A percentile compares a stretch with the other conserved stretches of the same genome.
These are phyloP conservation scores for Rhombomys opimus DNA, from an alignment of 2,113 vertebrate species.

Conservation along the genomic window DNA sequence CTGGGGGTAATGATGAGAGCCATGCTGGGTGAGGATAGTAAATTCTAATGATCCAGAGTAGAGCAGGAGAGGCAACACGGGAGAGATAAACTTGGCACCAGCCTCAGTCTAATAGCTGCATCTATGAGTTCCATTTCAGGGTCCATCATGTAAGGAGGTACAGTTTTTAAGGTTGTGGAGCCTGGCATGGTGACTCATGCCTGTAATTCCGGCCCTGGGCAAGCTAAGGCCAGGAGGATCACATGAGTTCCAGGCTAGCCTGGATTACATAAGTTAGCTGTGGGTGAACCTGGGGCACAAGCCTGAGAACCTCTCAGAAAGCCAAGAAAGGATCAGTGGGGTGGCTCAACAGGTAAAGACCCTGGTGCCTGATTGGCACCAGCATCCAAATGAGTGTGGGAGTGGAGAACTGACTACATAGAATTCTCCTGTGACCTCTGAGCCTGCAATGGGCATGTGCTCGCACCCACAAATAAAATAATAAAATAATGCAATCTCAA, in stretches of 20 bases:
- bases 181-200: neutral
- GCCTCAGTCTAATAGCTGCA: neutral
- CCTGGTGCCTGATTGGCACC: neutral
- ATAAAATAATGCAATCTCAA: neutral
- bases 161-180: neutral
- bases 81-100: neutral
- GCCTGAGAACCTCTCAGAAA: neutral
- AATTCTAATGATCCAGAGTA: no score
- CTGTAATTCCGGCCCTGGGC: neutral
- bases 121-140: neutral
- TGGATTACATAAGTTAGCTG: neutral
- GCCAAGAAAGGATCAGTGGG: neutral
- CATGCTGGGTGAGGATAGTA: accelerated
- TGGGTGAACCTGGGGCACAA: neutral
- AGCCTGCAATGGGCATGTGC: no score
- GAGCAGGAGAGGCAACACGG: neutral
- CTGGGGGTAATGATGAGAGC: no score
- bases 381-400: neutral
- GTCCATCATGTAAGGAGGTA: accelerated
- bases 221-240: neutral
- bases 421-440: no score
- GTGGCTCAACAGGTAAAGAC: neutral
- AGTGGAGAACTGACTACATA: neutral
- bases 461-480: neutral
- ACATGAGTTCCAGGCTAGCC: neutral